phyloP scores from a whole-genome alignment of 1,140 invertebrate genomes.

The Carcinoscorpius rotundicauda region DNA sequence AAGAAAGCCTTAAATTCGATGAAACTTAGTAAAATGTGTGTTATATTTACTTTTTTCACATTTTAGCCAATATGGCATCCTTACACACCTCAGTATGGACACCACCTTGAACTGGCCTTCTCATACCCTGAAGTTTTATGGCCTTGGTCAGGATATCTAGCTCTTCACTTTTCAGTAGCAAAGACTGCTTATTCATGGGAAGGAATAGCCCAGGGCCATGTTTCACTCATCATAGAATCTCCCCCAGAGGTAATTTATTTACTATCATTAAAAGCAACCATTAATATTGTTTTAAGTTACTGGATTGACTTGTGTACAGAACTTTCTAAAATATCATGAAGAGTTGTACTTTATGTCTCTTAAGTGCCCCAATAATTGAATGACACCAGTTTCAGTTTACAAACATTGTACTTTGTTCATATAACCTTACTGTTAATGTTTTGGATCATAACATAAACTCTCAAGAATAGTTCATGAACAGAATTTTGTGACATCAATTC shows the following conservation, averaged over 20 bases:
- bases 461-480: too few species aligned
- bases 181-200: constrained; percentile 58
- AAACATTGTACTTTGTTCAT: too few species aligned
- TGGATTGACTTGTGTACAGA: too few species aligned
- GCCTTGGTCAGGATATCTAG: constrained; percentile 95
- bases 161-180: constrained; percentile 55
- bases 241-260: constrained; percentile 46
- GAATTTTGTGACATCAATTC: too few species aligned
- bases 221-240: constrained; percentile 72
- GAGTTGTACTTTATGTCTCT: constrained; percentile 5
- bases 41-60: not conserved
- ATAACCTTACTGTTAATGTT: too few species aligned
- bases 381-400: too few species aligned
- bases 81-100: constrained; percentile 60
- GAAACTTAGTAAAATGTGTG: not conserved
- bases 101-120: constrained; percentile 54
- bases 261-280: too few species aligned
- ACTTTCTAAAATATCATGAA: constrained; percentile 17
- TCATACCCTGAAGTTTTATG: constrained; percentile 71
- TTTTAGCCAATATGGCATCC: constrained; percentile 72
- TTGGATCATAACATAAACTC: too few species aligned
- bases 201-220: constrained; percentile 64
- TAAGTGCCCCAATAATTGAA: too few species aligned
- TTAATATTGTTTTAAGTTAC: too few species aligned
- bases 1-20: too few species aligned